Base-by-base conservation (phyloP, 2,888 invertebrate species). In the Colletes collaris region DNA sequence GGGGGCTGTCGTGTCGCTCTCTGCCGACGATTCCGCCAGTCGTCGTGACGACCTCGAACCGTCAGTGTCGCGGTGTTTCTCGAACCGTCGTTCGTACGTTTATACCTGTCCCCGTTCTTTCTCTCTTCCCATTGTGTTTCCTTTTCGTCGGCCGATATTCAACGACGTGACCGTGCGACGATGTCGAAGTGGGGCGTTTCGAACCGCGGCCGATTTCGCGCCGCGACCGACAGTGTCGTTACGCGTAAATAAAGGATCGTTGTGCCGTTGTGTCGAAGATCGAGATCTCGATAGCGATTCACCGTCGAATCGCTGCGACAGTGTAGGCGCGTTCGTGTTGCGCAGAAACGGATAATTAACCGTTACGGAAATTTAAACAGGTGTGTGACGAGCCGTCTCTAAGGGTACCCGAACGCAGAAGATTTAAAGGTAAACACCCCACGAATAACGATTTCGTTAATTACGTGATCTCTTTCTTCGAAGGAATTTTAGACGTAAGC, bases 1-100 rank as follows among this genome's bases (percentile, higher is more conserved):
- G 89, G 89, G 91, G 92, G 90, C 90, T 90, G 89, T 87, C 85
- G 83, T 83, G 84, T 78, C 85, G 89, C 88, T 86, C 86, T 88
- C 88, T 86, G 82, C 75, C 86, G 84, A 77, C 86, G 68, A 69
- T 71, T 82, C 79, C 79, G 86, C 74, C 91, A 91, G 92, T 92
- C 90, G 89, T 88, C 88, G 89, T 84, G 88, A 89, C 89, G 90
- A 90, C 89, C 88, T 88, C 87, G 87, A 81, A 80, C 82, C 79
- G 85, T 79, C 73, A 84, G 87, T 74, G 86, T 87, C 88, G 74
- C n/a, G 67, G 71, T 69, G 78, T 82, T 40, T 52, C 13, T 37
- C 50, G 56, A 56, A 59, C 72, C 58, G 44, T 16, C 5, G 52
- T 44, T 52, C 44, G 40, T 53, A 37, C 53, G 44, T 46, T 40